Base-by-base conservation (phyloP, 2,113 vertebrate genomes). In the Sapayoa aenigma region DNA sequence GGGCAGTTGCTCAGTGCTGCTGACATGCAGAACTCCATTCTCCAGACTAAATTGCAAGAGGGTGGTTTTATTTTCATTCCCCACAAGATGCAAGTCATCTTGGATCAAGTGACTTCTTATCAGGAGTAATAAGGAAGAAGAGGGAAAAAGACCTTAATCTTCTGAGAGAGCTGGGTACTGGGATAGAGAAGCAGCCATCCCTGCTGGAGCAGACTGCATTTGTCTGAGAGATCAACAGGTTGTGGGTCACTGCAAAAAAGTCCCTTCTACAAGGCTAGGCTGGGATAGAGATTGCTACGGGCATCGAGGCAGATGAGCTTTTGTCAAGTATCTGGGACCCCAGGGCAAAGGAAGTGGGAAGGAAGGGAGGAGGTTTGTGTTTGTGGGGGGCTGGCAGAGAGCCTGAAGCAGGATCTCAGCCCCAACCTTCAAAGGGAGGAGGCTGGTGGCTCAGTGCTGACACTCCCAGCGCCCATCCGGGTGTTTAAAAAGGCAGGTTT, bases 261-360 rank as follows among this genome's bases (percentile, higher is more conserved):
- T 33, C 25, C 14, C 55, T 23, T 46, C 33, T 2, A 3, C 66
- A 75, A 82, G 55, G 52, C 23, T 47, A 46, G 21, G 24, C 62
- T 35, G 78, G 11, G 31, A 68, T 25, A 1, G 0, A n/a, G n/a
- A 59, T 25, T 22, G 27, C 71, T 72, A 53, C 0, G 1, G 52
- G 19, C 3, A 1, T 30, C 0, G 0, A 71, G 47, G 42, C 8
- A 0, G 0, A 47, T 4, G 47, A 82, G 60, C 39, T 68, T 79
- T 31, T 71, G 22, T 30, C 0, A 4, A 74, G 47, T 66, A 75
- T 50, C 78, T 78, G 74, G 60, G 35, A 77, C 17, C n/a, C 24
- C 1, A 0, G 13, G 78, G 74, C 77, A 69, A 65, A 87, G 73
- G 65, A 73, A 92, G 52, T 1, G 12, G 87, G 84, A 81, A 78